These are phyloP conservation scores for Melanocharis versteri DNA, from an alignment of 2,113 vertebrate genomes.

Conservation along the genomic window DNA sequence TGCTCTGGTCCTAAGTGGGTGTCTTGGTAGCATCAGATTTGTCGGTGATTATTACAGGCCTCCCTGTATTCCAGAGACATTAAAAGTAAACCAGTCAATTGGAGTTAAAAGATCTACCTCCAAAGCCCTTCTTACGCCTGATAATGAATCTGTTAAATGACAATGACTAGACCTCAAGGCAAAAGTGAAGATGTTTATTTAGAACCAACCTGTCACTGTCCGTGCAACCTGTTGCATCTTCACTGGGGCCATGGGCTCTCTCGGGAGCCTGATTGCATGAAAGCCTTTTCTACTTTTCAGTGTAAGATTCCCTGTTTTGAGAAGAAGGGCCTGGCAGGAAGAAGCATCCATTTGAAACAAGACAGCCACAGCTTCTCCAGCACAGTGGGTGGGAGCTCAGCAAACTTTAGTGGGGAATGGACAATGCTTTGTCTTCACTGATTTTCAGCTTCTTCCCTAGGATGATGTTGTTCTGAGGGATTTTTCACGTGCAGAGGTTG, in stretches of 20 bases:
- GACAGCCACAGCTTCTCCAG: background rate
- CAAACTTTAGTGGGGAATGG: background rate
- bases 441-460: background rate
- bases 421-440: background rate
- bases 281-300: background rate
- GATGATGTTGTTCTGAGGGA: background rate
- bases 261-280: background rate
- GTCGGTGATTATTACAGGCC: background rate
- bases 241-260: rapidly evolving
- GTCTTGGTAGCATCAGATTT: background rate
- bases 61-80: background rate
- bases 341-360: background rate
- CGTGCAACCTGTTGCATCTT: background rate
- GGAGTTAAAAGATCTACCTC: background rate
- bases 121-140: background rate
- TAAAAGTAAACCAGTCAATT: background rate
- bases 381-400: background rate
- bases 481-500: background rate
- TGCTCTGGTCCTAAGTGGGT: background rate
- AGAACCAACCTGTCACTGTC: background rate
- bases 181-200: background rate
- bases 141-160: background rate
- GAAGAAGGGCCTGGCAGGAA: background rate
- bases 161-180: background rate
- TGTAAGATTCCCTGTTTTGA: background rate